These are phyloP conservation scores for Mythimna vitellina DNA, from an alignment of 2,888 invertebrate species.

Conservation along the genomic window DNA sequence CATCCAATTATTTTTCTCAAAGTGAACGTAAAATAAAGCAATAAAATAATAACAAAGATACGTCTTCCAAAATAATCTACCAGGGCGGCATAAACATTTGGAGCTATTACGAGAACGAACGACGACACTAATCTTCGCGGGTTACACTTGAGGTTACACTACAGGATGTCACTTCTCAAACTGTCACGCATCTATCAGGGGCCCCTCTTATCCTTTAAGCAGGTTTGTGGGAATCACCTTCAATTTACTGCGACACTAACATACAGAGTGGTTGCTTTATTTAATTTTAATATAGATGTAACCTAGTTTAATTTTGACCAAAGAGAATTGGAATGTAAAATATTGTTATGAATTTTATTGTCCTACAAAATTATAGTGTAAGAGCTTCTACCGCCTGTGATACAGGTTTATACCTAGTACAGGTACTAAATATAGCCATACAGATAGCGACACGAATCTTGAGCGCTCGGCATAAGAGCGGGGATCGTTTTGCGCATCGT, in stretches of 20 bases:
- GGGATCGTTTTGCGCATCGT: too few relatives aligned
- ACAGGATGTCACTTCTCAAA: slow-evolving; percentile 29
- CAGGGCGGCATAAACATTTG: slow-evolving; percentile 23
- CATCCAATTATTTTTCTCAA: background rate
- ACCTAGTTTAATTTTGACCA: background rate
- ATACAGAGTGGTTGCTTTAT: slow-evolving; percentile 2
- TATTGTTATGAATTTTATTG: too few relatives aligned
- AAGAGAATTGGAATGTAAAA: too few relatives aligned
- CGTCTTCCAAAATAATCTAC: slow-evolving; percentile 27
- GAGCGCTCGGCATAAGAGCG: too few relatives aligned
- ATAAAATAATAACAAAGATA: background rate
- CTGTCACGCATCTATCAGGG: slow-evolving; percentile 29
- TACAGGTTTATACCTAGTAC: too few relatives aligned
- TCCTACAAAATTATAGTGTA: too few relatives aligned
- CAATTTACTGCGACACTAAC: slow-evolving; percentile 16
- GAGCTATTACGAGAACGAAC: slow-evolving; percentile 17
- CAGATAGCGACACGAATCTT: too few relatives aligned
- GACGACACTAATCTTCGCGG: slow-evolving; percentile 28
- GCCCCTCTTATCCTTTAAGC: slow-evolving; percentile 33
- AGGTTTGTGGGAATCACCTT: slow-evolving; percentile 14
- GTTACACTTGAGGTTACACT: slow-evolving; percentile 24
- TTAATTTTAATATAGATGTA: slow-evolving; percentile 1
- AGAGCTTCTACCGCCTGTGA: too few relatives aligned
- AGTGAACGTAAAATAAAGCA: background rate
- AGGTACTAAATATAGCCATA: too few relatives aligned